phyloP scores from a whole-genome alignment of 2,888 invertebrate genomes.

The Latheticus oryzae region DNA sequence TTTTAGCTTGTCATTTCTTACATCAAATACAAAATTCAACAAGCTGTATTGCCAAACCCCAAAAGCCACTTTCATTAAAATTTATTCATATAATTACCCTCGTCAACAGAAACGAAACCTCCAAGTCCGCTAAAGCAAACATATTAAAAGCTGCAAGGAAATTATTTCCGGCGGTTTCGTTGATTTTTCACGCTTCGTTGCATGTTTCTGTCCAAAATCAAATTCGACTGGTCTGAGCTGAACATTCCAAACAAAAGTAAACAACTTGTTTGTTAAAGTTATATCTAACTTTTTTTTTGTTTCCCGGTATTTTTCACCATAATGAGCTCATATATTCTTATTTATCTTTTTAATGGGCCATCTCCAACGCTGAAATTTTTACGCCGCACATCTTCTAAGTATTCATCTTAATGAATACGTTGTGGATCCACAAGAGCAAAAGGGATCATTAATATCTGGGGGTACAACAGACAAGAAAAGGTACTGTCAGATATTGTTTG shows the following conservation, averaged over 20 bases:
- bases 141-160: conserved; percentile 17
- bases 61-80: no score
- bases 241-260: conserved; percentile 29
- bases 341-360: conserved; percentile 56
- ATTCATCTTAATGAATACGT: conserved; percentile 49
- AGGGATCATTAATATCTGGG: conserved; percentile 50
- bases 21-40: no score
- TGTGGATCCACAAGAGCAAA: conserved; percentile 41
- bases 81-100: no score
- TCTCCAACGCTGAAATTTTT: conserved; percentile 50
- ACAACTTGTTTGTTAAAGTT: conserved; percentile 32
- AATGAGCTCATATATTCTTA: conserved; percentile 59
- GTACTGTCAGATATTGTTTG: conserved; percentile 46
- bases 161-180: conserved; percentile 18
- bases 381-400: conserved; percentile 48
- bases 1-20: no score
- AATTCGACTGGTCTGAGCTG: conserved; percentile 20
- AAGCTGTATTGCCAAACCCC: no score
- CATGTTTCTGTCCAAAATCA: conserved; percentile 13
- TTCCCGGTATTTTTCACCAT: conserved; percentile 55
- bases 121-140: conserved; percentile 11
- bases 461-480: conserved; percentile 43
- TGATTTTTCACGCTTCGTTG: conserved; percentile 22
- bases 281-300: conserved; percentile 31
- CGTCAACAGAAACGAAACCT: no score